Base-by-base conservation (phyloP, 1,140 invertebrate species). In the Tetraneura akinire region DNA sequence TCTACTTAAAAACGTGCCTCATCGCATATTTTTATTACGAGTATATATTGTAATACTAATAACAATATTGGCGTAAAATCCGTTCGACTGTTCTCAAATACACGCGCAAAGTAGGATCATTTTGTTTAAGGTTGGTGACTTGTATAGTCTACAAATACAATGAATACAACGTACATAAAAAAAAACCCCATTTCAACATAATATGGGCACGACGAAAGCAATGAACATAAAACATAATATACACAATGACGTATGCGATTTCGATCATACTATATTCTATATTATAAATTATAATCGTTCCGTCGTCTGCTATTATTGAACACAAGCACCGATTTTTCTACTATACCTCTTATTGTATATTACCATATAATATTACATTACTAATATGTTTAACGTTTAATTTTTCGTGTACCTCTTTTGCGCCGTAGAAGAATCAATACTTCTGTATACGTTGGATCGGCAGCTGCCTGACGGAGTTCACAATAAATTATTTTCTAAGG, bases 101-200 rank as follows among this genome's bases (percentile, higher is more conserved):
- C 71, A 37, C 71, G 32, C 47, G 51, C 11, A 68, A 45, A 42
- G 18, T 68, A 68, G 13, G n/a, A 68, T 45, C 64, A 16, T 32
- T 74, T 74, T 74, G 71, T 74, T 74, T 21, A 42, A 74, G 51
- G 71, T 74, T 74, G 71, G 51, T 74, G 71, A 74, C 51, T 74
- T 51, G 71, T 68, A 18, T 32, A 55, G 47, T 71, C 23, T 29
- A 53, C 45, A 29, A 51, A 53, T 16, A 49, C 64, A 42, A 42
- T 66, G 62, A 66, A n/a, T 68, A 45, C 64, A 68, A 45, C 37
- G 37, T 37, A 42, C 45, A 68, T 45, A 68, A 45, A 68, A 13
- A 68, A 23, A 37, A n/a, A n/a, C n/a, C n/a, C n/a, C 32, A 45
- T 68, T 37, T 66, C 42, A 68, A 68, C 64, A 23, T 37, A 26